These are phyloP conservation scores for Gouania willdenowi DNA, from an alignment of 2,797 vertebrate genomes.

Conservation along the genomic window DNA sequence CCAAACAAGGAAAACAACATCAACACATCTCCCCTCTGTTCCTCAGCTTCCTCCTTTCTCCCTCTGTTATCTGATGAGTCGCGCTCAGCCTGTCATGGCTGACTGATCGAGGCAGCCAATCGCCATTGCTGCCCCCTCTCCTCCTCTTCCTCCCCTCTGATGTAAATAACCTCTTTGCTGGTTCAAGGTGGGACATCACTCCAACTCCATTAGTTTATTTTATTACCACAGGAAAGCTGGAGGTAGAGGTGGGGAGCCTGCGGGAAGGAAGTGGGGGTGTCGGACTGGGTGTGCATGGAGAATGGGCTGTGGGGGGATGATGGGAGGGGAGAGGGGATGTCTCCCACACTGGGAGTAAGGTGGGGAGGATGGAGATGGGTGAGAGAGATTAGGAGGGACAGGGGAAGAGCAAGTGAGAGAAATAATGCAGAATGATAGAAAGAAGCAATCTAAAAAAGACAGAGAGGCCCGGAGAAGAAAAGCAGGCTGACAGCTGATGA, in stretches of 20 bases:
- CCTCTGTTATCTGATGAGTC: constrained; percentile 37
- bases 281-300: neutral
- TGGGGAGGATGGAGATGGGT: constrained; percentile 34
- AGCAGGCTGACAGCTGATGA: constrained; percentile 8
- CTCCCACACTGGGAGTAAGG: constrained; percentile 4
- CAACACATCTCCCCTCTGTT: constrained; percentile 6
- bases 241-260: constrained; percentile 1
- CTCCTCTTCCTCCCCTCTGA: constrained; percentile 24
- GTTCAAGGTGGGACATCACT: constrained; percentile 69
- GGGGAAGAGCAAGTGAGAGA: constrained; percentile 26
- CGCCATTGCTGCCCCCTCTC: constrained; percentile 5
- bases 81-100: constrained; percentile 45
- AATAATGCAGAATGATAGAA: constrained; percentile 42
- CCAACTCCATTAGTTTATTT: constrained; percentile 72
- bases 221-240: constrained; percentile 54
- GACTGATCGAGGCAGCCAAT: constrained; percentile 60
- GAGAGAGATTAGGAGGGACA: constrained; percentile 35
- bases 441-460: constrained; percentile 42
- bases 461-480: constrained; percentile 7
- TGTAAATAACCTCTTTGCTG: constrained; percentile 72
- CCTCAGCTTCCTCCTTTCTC: constrained; percentile 3
- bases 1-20: neutral
- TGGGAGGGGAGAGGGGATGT: neutral
- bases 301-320: neutral
- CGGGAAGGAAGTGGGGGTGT: neutral